Evolutionary conservation across 1,140 invertebrate genomes (phyloP).

Genomic region (Ostrea edulis): DNA sequence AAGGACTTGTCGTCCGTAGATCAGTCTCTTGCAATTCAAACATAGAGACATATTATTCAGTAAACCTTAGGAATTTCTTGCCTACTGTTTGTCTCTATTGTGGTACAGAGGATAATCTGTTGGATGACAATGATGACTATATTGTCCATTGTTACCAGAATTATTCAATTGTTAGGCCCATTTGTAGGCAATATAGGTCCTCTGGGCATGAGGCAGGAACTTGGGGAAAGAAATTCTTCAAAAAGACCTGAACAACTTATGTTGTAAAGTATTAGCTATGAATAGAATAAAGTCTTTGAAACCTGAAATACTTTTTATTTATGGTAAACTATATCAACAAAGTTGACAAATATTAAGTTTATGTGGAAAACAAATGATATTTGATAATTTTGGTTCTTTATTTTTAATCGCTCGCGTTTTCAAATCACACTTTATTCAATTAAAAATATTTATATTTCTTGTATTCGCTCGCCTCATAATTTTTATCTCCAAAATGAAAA

Average conservation of each 20-base stretch:
- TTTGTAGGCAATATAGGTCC: background rate
- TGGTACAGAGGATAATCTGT: conserved; percentile 22
- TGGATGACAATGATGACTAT: conserved; percentile 30
- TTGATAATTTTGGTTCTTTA: too few species aligned
- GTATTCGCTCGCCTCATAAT: too few species aligned
- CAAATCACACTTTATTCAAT: too few species aligned
- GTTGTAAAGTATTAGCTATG: background rate
- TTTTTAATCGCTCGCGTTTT: too few species aligned
- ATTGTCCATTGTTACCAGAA: background rate
- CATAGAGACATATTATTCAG: conserved; percentile 30
- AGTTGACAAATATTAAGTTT: too few species aligned
- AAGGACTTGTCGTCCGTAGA: background rate
- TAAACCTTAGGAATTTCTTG: background rate
- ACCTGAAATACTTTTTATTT: background rate
- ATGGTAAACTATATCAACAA: too few species aligned
- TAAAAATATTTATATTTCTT: too few species aligned
- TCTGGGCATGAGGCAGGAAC: background rate
- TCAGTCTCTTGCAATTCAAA: background rate
- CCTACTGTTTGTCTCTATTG: conserved; percentile 22
- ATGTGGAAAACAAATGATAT: too few species aligned
- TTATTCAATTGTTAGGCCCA: conserved; percentile 23
- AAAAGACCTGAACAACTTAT: background rate
- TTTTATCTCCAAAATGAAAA: too few species aligned
- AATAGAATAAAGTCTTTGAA: background rate
- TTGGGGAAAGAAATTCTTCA: conserved; percentile 42